A percentile compares a stretch with the other conserved stretches of the same genome.
Conservation (phyloP, 1,140 invertebrate species). For the Drosophila sp. region DNA sequence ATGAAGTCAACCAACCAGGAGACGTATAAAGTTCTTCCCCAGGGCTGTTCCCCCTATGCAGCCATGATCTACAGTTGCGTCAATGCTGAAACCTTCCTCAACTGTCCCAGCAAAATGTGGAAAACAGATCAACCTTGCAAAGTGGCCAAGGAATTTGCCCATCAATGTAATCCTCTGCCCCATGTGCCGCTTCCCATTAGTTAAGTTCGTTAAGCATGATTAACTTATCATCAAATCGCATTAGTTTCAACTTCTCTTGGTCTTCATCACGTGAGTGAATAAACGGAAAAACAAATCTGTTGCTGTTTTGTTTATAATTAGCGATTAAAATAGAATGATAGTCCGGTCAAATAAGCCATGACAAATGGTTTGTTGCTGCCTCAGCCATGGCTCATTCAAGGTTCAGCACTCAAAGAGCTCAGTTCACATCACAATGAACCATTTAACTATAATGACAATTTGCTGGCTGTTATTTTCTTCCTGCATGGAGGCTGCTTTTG, state of each 20-base stretch:
- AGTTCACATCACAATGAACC: slow-evolving; percentile 39
- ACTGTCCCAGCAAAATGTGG: slow-evolving; percentile 78
- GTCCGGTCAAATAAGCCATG: slow-evolving; percentile 53
- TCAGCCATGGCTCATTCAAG: slow-evolving; percentile 38
- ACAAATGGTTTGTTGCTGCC: slow-evolving; percentile 8
- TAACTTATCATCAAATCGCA: not conserved
- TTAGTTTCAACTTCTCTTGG: too few species aligned
- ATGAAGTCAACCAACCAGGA: slow-evolving; percentile 52
- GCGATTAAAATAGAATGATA: not conserved
- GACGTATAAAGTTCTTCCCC: slow-evolving; percentile 59
- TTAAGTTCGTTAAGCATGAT: slow-evolving; percentile 46
- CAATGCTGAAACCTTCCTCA: slow-evolving; percentile 77
- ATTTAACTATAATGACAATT: slow-evolving; percentile 11
- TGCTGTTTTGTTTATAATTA: slow-evolving; percentile 1
- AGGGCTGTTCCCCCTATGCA: slow-evolving; percentile 77
- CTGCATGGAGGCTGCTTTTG: slow-evolving; percentile 38
- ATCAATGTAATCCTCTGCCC: slow-evolving; percentile 76
- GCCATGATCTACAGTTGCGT: slow-evolving; percentile 81
- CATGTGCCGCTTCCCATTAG: slow-evolving; percentile 75
- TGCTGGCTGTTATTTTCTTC: slow-evolving; percentile 37
- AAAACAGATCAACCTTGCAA: slow-evolving; percentile 64
- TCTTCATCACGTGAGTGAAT: not conserved
- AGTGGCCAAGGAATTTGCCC: slow-evolving; percentile 71
- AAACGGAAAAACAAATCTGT: slow-evolving; percentile 39
- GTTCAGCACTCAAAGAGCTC: slow-evolving; percentile 38